Evolutionary conservation across 2,797 vertebrate species (phyloP), one percentile per base, ranked within the genome.

Genomic region (Babyrousa celebensis): DNA sequence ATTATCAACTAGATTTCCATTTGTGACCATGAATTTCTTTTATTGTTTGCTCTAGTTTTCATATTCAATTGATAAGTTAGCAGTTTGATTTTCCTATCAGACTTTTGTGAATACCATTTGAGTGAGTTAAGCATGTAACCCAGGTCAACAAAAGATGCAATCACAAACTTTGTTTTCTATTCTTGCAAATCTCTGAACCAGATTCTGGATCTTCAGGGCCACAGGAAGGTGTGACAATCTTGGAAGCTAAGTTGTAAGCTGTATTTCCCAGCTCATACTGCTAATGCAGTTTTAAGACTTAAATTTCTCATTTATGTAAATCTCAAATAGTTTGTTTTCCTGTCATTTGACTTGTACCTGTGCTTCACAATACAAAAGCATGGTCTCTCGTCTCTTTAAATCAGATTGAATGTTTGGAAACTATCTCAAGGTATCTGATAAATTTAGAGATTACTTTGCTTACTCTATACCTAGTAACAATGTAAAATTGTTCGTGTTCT

Each of bases 381-480:
- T 32, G 1, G 2, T n/a, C 16, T 94, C 40, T 79, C 77, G 63
- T 58, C 54, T 68, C 29, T 82, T 92, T n/a, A 92, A 63, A n/a
- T 71, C 20, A 29, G 17, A 80, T n/a, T 70, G 36, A 71, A 87
- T 32, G 2, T 71, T 87, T n/a, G 17, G 72, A 67, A 48, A 40
- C 6, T 1, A 89, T 96, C 96, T 96, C 43, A 86, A 77, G 97
- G 56, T 78, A 25, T 63, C 54, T 3, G 70, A 95, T 68, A 95
- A 91, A 77, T 86, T 97, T 71, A 71, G 60, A 84, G 36, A 70
- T 68, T 43, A 0, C 0, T 54, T 68, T 75, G 12, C 84, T 43
- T 27, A 93, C 27, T 11, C 20, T 90, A 3, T 27, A 96, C 74
- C 85, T n/a, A 54, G 12, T 25, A 93, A 70, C 4, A 56, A 58